Conservation (phyloP, 1,140 invertebrate species). For the Leucophenga varia region DNA sequence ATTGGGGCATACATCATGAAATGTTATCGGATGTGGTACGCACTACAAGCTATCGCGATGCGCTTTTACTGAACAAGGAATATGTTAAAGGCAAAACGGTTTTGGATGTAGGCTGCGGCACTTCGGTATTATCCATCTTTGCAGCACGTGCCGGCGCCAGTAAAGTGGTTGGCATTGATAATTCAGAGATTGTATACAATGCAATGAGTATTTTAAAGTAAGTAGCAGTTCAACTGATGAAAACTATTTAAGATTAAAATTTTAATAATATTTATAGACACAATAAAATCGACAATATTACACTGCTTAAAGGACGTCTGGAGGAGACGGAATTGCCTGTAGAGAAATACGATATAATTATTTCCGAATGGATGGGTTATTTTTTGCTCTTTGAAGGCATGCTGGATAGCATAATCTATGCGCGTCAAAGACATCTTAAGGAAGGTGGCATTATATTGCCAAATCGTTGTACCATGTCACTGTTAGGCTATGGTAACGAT, state of each 20-base stretch:
- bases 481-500: slow-evolving; percentile 86
- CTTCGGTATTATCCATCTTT: slow-evolving; percentile 94
- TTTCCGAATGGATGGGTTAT: slow-evolving; percentile 99
- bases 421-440: slow-evolving; percentile 85
- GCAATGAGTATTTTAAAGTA: slow-evolving; percentile 76
- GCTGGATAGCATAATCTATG: slow-evolving; percentile 90
- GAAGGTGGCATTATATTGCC: slow-evolving; percentile 74
- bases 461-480: slow-evolving; percentile 84
- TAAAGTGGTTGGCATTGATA: slow-evolving; percentile 90
- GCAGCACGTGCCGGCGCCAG: slow-evolving; percentile 89
- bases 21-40: slow-evolving; percentile 82
- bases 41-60: slow-evolving; percentile 90
- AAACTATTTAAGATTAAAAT: background rate
- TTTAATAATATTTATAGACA: slow-evolving; percentile 54
- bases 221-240: background rate
- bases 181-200: slow-evolving; percentile 80
- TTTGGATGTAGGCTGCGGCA: slow-evolving; percentile 92
- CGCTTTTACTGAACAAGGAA: slow-evolving; percentile 81
- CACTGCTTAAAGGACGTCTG: slow-evolving; percentile 76
- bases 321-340: slow-evolving; percentile 83
- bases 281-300: slow-evolving; percentile 67
- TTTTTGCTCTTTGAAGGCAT: slow-evolving; percentile 98
- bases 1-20: slow-evolving; percentile 97
- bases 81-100: slow-evolving; percentile 77
- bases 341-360: slow-evolving; percentile 91